Evolutionary conservation across 30 jellyfish, hydroid and myxozoan species (phyloP), one percentile per base, ranked within the genome.

Genomic region (Aurelia sp.): DNA sequence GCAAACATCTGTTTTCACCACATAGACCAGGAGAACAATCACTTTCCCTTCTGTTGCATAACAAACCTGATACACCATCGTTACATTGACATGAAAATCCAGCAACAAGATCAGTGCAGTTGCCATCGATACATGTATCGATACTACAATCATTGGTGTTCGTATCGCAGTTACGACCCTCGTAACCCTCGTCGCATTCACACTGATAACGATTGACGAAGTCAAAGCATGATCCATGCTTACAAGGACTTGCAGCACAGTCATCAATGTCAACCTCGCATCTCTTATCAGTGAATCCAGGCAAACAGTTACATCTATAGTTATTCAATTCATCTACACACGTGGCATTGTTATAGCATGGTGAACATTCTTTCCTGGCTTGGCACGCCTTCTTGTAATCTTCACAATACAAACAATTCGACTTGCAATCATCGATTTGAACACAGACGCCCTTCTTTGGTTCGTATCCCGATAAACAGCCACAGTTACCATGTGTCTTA

Each of bases 391-490:
- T 69, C 64, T 53, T 65, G 9, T 88, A 72, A 59, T 66, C 86
- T 6, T 64, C 87, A 67, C 98, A 92, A 53, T 73, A 62, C 67
- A 48, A 11, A 71, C 97, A 82, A 23, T 51, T 57, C 4, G 95
- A 59, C 22, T 79, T 52, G 92, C 98, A 92, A 66, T 92, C 98
- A 73, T 92, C 88, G 20, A 81, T 66, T 69, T 63, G 90, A 5
- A 33, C 90, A 78, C 97, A 92, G 11, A n/a, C 65, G 74, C 78
- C 85, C 17, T 31, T 73, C 30, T 76, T 82, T 71, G 75, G 70
- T 15, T 66, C 91, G 79, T 52, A 92, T 2, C 98, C 98, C 4
- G 75, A 79, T 17, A 61, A 21, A 69, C 98, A 92, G 4, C 74
- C 81, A 72, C 98, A 92, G 60, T 79, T 71, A 3, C 90, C 87